Percentiles rank a stretch among this genome's conserved stretches.
These are phyloP conservation scores for Enteromius mattozi DNA, from an alignment of 2,797 vertebrate genomes.

Conservation along the genomic window DNA sequence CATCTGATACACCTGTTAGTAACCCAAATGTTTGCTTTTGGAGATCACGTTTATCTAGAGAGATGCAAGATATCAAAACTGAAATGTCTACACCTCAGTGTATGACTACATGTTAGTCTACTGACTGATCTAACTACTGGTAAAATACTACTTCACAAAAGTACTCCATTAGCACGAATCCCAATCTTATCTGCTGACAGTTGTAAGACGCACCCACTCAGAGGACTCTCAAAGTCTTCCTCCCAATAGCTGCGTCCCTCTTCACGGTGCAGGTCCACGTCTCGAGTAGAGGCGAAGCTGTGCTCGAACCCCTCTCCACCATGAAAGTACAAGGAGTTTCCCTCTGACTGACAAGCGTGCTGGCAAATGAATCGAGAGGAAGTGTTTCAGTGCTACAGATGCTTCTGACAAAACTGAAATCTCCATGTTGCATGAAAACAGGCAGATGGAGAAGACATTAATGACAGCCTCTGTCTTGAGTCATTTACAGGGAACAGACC, in stretches of 20 bases:
- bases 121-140: not conserved
- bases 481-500: not conserved
- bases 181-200: not conserved
- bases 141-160: not conserved
- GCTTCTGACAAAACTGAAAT: not conserved
- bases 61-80: not conserved
- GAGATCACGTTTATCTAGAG: not conserved
- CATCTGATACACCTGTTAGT: not conserved
- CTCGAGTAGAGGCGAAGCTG: conserved; percentile 91
- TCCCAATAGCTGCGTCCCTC: conserved; percentile 94
- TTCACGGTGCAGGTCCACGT: conserved; percentile 92
- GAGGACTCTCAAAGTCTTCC: conserved; percentile 94
- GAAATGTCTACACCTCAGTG: not conserved
- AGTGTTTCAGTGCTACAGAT: not conserved
- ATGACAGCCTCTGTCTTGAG: too few relatives aligned
- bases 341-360: conserved; percentile 98
- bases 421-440: not conserved
- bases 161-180: not conserved
- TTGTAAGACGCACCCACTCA: conserved; percentile 84
- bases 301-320: conserved; percentile 88
- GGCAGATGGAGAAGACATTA: not conserved
- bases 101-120: not conserved
- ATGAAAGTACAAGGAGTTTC: conserved; percentile 95
- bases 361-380: conserved; percentile 62
- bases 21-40: not conserved